A percentile compares a stretch with the other conserved stretches of the same genome.
phyloP scores from a whole-genome alignment of 2,888 invertebrate species.

The Tridacna crocea region DNA sequence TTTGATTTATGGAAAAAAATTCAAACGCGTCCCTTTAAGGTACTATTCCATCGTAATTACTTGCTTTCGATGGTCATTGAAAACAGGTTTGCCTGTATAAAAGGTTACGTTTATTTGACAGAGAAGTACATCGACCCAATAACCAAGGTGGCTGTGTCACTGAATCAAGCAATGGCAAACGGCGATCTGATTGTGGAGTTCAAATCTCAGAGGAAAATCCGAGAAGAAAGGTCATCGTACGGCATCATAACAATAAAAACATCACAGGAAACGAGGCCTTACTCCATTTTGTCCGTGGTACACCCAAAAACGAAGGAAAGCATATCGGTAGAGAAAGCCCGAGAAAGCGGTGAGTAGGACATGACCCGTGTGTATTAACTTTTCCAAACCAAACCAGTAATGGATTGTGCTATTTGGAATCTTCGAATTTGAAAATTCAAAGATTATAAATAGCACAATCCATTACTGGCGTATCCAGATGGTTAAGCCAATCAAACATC shows the following conservation, averaged over 20 bases:
- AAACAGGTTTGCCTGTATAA: too few relatives aligned
- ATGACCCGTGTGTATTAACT: too few relatives aligned
- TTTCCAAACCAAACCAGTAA: too few relatives aligned
- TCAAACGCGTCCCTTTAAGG: too few relatives aligned
- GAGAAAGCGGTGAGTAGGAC: slow-evolving; percentile 60
- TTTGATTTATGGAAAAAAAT: too few relatives aligned
- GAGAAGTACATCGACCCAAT: slow-evolving; percentile 71
- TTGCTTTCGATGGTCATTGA: too few relatives aligned
- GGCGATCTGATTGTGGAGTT: slow-evolving; percentile 79
- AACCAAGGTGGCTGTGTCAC: slow-evolving; percentile 71
- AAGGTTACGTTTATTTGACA: slow-evolving; percentile 33
- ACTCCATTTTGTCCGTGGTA: slow-evolving; percentile 72
- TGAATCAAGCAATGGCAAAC: slow-evolving; percentile 81
- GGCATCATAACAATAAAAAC: slow-evolving; percentile 83
- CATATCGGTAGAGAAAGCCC: slow-evolving; percentile 69
- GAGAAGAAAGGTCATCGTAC: slow-evolving; percentile 81
- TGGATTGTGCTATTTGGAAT: too few relatives aligned
- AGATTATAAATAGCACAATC: too few relatives aligned
- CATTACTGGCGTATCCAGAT: too few relatives aligned
- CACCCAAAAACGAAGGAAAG: slow-evolving; percentile 71
- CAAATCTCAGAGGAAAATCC: slow-evolving; percentile 74
- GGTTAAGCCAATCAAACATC: too few relatives aligned
- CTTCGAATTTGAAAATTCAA: too few relatives aligned
- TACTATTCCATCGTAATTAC: too few relatives aligned
- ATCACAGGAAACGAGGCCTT: slow-evolving; percentile 76